These are phyloP conservation scores for Phalacrocorax carbo DNA, from an alignment of 2,113 vertebrate species.

Conservation along the genomic window DNA sequence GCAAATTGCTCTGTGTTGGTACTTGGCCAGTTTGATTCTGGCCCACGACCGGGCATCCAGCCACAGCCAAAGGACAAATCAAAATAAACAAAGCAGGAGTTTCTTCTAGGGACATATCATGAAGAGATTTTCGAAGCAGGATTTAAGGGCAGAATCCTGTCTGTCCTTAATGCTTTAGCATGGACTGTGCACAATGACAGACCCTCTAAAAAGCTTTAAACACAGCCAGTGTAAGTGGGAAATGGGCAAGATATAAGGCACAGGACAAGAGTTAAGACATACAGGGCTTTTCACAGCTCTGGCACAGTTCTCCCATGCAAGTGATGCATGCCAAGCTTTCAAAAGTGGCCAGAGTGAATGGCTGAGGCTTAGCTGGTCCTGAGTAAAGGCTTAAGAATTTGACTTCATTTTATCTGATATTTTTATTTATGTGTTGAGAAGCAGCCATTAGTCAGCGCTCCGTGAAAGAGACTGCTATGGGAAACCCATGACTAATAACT, in stretches of 20 bases:
- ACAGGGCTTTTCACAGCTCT: background rate
- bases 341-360: background rate
- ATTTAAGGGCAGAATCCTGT: background rate
- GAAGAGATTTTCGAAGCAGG: background rate
- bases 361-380: background rate
- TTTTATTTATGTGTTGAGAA: background rate
- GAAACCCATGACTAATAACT: background rate
- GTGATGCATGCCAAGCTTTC: background rate
- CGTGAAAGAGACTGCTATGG: background rate
- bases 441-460: background rate
- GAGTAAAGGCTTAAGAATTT: background rate
- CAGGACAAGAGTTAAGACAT: background rate
- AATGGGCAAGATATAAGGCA: background rate
- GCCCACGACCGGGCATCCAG: background rate
- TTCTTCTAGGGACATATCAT: background rate
- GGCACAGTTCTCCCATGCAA: background rate
- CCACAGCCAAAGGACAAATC: slow-evolving; percentile 33
- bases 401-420: background rate
- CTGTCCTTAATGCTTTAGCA: background rate
- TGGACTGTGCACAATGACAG: background rate
- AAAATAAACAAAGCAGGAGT: slow-evolving; percentile 38
- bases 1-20: slow-evolving; percentile 36
- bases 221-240: background rate
- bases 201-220: background rate
- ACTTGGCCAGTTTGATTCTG: background rate